These are phyloP conservation scores for Synergus umbraculus DNA, from an alignment of 2,888 invertebrate species.

Conservation along the genomic window DNA sequence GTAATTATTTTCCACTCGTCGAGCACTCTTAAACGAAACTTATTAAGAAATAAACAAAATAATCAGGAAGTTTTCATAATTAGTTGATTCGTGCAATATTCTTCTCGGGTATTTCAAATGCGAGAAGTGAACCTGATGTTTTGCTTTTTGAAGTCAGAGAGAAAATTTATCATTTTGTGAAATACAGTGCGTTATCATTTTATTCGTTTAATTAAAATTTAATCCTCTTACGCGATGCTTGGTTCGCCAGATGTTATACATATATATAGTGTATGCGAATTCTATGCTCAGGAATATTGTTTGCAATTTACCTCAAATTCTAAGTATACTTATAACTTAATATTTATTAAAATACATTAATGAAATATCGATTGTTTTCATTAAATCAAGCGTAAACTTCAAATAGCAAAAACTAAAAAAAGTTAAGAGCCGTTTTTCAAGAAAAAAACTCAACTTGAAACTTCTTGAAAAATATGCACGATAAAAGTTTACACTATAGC, in stretches of 20 bases:
- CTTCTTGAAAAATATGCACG: constrained; percentile 14
- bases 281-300: constrained; percentile 12
- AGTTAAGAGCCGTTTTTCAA: neutral
- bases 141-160: neutral
- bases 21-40: neutral
- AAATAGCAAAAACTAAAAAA: too few species aligned
- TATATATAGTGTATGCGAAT: neutral
- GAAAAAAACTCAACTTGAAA: neutral
- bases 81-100: neutral
- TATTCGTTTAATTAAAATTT: constrained; percentile 19
- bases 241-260: neutral
- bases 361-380: too few species aligned
- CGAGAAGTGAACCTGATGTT: neutral
- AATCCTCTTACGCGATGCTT: constrained; percentile 17
- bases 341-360: neutral
- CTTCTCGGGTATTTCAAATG: neutral
- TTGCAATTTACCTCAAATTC: constrained; percentile 22
- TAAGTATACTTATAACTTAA: neutral
- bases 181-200: neutral
- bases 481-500: constrained; percentile 1
- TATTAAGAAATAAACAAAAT: neutral
- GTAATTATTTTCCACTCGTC: neutral
- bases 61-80: neutral
- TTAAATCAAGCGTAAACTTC: too few species aligned
- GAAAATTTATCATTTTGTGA: neutral